Evolutionary conservation across 2,797 vertebrate species (phyloP), one percentile per base, ranked within the genome.

Genomic region (Peromyscus aztecus): DNA sequence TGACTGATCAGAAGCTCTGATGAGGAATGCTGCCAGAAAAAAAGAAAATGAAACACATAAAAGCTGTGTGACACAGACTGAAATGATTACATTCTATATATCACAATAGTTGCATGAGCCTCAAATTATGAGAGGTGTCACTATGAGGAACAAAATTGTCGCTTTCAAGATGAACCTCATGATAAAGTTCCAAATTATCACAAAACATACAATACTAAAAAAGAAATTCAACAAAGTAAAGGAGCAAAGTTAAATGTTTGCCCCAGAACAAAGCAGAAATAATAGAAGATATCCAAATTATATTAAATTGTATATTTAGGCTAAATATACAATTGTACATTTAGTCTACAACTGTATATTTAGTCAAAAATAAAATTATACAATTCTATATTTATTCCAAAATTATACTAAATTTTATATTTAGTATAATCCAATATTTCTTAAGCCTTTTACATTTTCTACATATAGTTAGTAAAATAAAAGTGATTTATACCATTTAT

Each of bases 101-200:
- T 86, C 14, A 86, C 23, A 34, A 27, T 71, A 49, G 23, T 6
- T 77, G 61, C 40, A 55, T 96, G 65, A 37, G 1, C 2, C 24
- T 61, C 19, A 92, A 92, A 49, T 84, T 69, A 87, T 75, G 83
- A 81, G 21, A 46, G 69, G 34, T 37, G 27, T 65, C 43, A 81
- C 55, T 89, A 19, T 49, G 55, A 96, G 77, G 49, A 88, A 78
- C 46, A 91, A 90, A 88, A 78, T 13, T 55, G 23, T 19, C 31
- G 12, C 43, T 93, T 14, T 94, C 29, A 89, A 78, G 10, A 49
- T 83, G 10, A 86, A 12, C 0, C 21, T 93, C 85, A 27, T 61
- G 69, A 93, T 89, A 89, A 94, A 67, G 40, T n/a, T 67, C n/a
- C 34, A 93, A 86, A 86, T 23, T 85, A 63, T 24, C 57, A 12